Evolutionary conservation across 2,888 invertebrate genomes (phyloP), one percentile per base, ranked within the genome.

Genomic region (Ernsta delagoae): DNA sequence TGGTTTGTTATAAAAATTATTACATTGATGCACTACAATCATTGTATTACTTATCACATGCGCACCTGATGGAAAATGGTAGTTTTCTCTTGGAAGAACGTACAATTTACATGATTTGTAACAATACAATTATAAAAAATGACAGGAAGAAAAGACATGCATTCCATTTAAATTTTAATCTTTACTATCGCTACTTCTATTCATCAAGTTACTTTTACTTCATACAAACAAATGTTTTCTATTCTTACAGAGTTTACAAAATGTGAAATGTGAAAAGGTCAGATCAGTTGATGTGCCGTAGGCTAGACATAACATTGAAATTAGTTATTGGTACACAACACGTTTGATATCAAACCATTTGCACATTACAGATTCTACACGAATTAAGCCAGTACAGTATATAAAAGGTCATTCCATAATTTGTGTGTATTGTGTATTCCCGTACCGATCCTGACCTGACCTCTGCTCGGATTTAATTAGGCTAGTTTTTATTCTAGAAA

Each of bases 251-350:
- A 63, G 12, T 53, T 63, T 63, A 6, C 57, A 36, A 50, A 65
- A 59, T 36, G 65, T 43, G 12, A 65, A 50, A 36, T 69, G 63
- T 57, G 62, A 63, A 39, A 63, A 63, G 62, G 62, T 69, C 69
- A 69, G 69, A 59, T 69, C 67, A 36, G 68, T 68, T 50, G 50
- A 62, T 62, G 62, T 62, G 50, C 31, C 7, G 45, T 67, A 54
- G 48, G 61, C 60, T 67, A 64, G 54, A 56, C n/a, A n/a, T 12
- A 8, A 16, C 3, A 5, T 41, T 41, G 8, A 11, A 12, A 36
- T 50, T 5, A 56, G n/a, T 36, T 9, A 5, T 59, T 41, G 8
- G 9, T 24, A 53, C 9, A 53, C 4, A 43, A 59, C 59, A 12
- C 43, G 31, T n/a, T 39, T 56, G 9, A 6, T 36, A 31, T 3